phyloP scores from a whole-genome alignment of 2,888 invertebrate species.

The Leptopterna dolabrata region DNA sequence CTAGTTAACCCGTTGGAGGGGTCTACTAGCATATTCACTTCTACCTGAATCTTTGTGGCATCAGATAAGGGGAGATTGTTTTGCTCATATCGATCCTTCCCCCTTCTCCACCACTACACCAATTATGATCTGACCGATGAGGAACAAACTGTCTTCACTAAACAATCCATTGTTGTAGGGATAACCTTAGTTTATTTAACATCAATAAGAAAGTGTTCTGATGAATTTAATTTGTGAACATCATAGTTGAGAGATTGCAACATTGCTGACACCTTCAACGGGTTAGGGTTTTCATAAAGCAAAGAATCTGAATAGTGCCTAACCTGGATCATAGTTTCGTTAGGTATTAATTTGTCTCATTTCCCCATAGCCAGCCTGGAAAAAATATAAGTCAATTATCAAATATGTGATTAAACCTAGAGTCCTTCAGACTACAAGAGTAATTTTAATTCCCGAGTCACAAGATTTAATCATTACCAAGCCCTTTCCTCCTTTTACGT shows the following conservation, averaged over 20 bases:
- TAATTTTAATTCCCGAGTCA: neutral
- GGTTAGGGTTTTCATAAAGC: neutral
- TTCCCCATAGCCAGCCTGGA: neutral
- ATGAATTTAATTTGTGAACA: neutral
- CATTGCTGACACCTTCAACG: neutral
- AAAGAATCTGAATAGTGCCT: neutral
- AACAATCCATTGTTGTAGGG: neutral
- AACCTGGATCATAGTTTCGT: neutral
- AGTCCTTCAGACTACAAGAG: neutral
- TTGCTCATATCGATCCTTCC: too few species aligned
- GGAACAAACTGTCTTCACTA: neutral
- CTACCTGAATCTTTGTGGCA: too few species aligned
- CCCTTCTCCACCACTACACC: too few species aligned
- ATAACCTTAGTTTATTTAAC: neutral
- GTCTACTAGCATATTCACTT: too few species aligned
- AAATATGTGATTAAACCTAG: neutral
- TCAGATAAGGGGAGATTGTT: too few species aligned
- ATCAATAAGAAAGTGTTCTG: neutral
- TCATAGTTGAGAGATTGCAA: neutral
- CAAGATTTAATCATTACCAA: conserved; percentile 26
- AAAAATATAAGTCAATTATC: neutral
- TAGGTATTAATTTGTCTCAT: neutral
- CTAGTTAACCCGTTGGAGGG: too few species aligned
- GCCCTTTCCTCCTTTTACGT: conserved; percentile 67
- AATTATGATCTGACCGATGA: neutral